These are phyloP conservation scores for Naja naja DNA, from an alignment of 2,113 vertebrate genomes.

Conservation along the genomic window DNA sequence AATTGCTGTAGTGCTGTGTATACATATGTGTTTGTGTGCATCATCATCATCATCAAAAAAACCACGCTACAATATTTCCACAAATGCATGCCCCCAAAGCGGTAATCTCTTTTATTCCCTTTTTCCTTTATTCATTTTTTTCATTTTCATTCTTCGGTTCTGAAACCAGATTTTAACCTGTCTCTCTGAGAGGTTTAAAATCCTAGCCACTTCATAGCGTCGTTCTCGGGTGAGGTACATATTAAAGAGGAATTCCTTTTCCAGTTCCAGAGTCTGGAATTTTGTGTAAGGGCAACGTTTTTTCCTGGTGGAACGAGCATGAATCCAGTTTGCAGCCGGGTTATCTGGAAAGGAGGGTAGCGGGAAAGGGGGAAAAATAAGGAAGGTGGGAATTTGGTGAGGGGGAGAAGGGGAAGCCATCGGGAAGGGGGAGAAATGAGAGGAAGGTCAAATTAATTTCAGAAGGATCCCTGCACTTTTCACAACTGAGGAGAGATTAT, in stretches of 20 bases:
- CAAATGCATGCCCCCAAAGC: slow-evolving; percentile 10
- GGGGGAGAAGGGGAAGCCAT: background rate
- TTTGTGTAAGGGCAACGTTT: slow-evolving; percentile 98
- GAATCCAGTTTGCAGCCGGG: slow-evolving; percentile 97
- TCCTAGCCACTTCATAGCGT: slow-evolving; percentile 94
- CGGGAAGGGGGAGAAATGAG: slow-evolving; percentile 31
- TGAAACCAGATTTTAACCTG: slow-evolving; percentile 99
- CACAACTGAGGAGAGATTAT: slow-evolving; percentile 76
- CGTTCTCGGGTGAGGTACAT: slow-evolving; percentile 98
- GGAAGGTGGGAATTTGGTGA: background rate
- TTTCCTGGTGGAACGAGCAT: slow-evolving; percentile 95
- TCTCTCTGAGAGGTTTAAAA: slow-evolving; percentile 95
- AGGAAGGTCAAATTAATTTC: slow-evolving; percentile 73
- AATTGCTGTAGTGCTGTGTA: background rate
- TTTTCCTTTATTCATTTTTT: slow-evolving; percentile 98
- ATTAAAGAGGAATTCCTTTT: slow-evolving; percentile 98
- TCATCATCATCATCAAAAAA: background rate
- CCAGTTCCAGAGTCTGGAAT: slow-evolving; percentile 97
- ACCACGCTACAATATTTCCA: background rate
- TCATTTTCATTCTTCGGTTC: slow-evolving; percentile 99
- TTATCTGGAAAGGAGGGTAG: slow-evolving; percentile 81
- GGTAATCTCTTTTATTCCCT: slow-evolving; percentile 82
- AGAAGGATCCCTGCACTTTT: slow-evolving; percentile 71
- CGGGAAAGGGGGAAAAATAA: background rate
- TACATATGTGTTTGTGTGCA: background rate